Evolutionary conservation across 2,113 vertebrate species (phyloP).

Genomic region (Brachyhypopomus occidentalis): DNA sequence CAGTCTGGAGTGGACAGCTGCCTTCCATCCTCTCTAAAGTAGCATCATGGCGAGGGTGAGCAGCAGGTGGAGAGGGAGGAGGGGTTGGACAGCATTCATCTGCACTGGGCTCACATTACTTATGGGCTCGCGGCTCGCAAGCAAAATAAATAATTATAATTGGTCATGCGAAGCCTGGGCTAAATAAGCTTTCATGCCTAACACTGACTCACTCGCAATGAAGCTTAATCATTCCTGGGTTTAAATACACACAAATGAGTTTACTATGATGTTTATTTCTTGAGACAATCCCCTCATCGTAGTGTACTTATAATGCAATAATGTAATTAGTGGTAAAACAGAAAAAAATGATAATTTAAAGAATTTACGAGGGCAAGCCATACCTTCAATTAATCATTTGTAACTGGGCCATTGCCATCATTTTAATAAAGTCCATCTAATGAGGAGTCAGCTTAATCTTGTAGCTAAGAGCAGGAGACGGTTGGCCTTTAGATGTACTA

Average conservation of each 20-base stretch:
- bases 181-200: conserved; percentile 46
- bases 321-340: too few relatives aligned
- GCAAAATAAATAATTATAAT: conserved; percentile 42
- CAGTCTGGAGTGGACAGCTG: conserved; percentile 5
- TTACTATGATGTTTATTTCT: neutral
- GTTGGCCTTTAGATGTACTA: neutral
- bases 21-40: conserved; percentile 2
- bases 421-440: neutral
- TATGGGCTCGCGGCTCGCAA: conserved; percentile 42
- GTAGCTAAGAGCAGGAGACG: neutral
- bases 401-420: too few relatives aligned
- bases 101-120: conserved; percentile 41
- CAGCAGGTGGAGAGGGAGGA: conserved; percentile 32
- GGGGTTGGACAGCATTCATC: conserved; percentile 26
- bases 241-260: neutral
- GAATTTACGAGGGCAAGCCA: too few relatives aligned
- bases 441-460: neutral
- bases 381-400: too few relatives aligned
- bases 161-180: conserved; percentile 32
- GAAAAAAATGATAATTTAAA: too few relatives aligned
- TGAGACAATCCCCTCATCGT: neutral
- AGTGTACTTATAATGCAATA: neutral
- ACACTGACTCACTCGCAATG: conserved; percentile 30
- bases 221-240: conserved; percentile 26
- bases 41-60: conserved; percentile 10